These are phyloP conservation scores for Rotaria sp. DNA, from an alignment of 2,888 invertebrate genomes.

Conservation along the genomic window DNA sequence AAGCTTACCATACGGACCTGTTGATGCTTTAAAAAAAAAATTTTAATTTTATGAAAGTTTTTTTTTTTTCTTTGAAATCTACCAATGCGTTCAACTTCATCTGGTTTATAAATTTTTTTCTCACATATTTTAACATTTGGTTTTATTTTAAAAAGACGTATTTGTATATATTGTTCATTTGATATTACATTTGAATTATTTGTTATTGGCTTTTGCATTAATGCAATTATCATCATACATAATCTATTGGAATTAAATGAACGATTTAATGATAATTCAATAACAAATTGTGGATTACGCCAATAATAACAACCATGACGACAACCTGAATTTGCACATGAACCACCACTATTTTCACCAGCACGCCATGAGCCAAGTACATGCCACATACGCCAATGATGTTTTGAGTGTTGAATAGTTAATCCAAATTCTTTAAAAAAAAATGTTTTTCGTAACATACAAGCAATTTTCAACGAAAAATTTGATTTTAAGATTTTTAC, in stretches of 20 bases:
- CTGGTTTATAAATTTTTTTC: not conserved
- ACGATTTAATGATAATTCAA: not conserved
- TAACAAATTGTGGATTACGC: constrained; percentile 16
- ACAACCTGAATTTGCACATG: not conserved
- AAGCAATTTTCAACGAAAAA: no score
- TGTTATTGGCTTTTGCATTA: constrained; percentile 2
- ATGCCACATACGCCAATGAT: constrained; percentile 7
- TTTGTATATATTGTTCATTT: constrained; percentile 14
- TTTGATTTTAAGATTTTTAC: no score
- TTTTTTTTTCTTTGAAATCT: not conserved
- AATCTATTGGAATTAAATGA: not conserved
- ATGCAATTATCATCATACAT: constrained; percentile 9
- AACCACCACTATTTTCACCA: constrained; percentile 1
- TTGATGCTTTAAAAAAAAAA: not conserved
- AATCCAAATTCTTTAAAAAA: not conserved
- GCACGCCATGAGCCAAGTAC: not conserved
- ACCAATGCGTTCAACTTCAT: constrained; percentile 24
- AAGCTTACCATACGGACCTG: not conserved
- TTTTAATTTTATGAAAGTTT: not conserved
- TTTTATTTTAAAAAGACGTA: not conserved
- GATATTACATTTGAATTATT: not conserved
- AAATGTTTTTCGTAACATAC: no score
- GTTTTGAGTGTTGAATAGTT: not conserved
- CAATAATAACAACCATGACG: constrained; percentile 24
- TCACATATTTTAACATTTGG: constrained; percentile 17